phyloP scores from a whole-genome alignment of 2,113 vertebrate species.

The Petaurus breviceps region DNA sequence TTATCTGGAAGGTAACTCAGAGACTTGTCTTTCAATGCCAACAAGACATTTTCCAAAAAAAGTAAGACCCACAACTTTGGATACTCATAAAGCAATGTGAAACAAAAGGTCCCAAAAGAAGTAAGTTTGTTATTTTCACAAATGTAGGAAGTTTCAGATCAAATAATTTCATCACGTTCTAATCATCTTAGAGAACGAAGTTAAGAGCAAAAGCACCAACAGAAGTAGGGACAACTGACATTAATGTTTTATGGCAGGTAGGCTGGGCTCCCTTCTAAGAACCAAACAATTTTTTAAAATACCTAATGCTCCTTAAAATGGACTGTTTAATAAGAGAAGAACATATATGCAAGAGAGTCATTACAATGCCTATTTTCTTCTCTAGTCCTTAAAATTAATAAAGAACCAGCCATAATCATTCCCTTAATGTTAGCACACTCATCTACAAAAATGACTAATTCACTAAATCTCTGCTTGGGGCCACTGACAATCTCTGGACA shows the following conservation, averaged over 20 bases:
- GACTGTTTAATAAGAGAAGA: slow-evolving; percentile 16
- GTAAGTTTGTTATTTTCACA: slow-evolving; percentile 32
- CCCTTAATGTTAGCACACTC: neutral
- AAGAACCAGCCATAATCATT: slow-evolving; percentile 26
- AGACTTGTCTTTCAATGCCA: neutral
- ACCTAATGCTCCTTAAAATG: neutral
- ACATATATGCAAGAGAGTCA: neutral
- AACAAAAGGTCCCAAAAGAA: neutral
- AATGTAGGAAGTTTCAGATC: slow-evolving; percentile 12
- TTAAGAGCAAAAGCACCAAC: neutral
- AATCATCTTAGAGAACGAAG: neutral
- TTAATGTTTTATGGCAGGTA: neutral
- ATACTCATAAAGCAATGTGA: neutral
- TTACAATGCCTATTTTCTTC: slow-evolving; percentile 11
- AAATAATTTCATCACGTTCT: neutral
- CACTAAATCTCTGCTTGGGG: neutral
- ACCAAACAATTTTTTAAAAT: slow-evolving; percentile 10
- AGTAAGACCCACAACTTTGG: neutral
- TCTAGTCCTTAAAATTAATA: slow-evolving; percentile 27
- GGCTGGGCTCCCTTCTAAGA: neutral
- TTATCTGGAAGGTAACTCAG: neutral
- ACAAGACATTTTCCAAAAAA: neutral
- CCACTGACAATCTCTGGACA: slow-evolving; percentile 2
- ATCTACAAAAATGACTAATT: slow-evolving; percentile 20
- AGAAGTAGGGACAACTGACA: neutral